Evolutionary conservation across 2,797 vertebrate species (phyloP).

Genomic region (Hoplostethus atlanticus): DNA sequence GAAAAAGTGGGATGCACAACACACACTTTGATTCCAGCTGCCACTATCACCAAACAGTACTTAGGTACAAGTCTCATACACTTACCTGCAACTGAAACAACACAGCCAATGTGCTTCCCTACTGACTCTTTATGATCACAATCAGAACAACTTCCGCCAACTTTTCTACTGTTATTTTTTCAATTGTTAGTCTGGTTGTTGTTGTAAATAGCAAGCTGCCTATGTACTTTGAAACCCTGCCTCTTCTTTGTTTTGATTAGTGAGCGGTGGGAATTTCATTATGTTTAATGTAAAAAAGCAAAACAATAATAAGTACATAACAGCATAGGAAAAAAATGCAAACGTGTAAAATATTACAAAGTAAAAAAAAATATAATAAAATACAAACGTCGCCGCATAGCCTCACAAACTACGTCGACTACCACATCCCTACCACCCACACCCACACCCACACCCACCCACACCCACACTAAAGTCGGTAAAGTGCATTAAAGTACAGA

Average conservation of each 20-base stretch:
- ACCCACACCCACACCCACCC: slow-evolving; percentile 10
- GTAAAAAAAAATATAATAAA: no score
- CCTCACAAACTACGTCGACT: no score
- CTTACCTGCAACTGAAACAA: slow-evolving; percentile 20
- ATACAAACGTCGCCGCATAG: no score
- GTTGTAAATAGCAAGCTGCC: no score
- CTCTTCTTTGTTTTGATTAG: no score
- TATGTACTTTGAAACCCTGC: no score
- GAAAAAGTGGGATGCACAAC: background rate
- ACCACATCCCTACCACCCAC: background rate
- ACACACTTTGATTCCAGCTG: slow-evolving; percentile 17
- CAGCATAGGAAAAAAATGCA: background rate
- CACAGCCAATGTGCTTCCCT: background rate
- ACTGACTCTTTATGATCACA: background rate
- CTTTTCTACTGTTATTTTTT: background rate
- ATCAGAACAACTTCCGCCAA: slow-evolving; percentile 23
- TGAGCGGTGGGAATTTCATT: background rate
- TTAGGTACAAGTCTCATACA: slow-evolving; percentile 7
- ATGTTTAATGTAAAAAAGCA: slow-evolving; percentile 2
- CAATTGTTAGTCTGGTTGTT: no score
- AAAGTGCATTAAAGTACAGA: slow-evolving; percentile 25
- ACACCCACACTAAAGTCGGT: slow-evolving; percentile 15
- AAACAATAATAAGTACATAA: background rate
- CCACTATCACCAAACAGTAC: slow-evolving; percentile 5
- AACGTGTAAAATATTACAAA: no score